A percentile compares a stretch with the other conserved stretches of the same genome.
Evolutionary conservation across 2,888 invertebrate genomes (phyloP).

Genomic region (Andrena marginata): DNA sequence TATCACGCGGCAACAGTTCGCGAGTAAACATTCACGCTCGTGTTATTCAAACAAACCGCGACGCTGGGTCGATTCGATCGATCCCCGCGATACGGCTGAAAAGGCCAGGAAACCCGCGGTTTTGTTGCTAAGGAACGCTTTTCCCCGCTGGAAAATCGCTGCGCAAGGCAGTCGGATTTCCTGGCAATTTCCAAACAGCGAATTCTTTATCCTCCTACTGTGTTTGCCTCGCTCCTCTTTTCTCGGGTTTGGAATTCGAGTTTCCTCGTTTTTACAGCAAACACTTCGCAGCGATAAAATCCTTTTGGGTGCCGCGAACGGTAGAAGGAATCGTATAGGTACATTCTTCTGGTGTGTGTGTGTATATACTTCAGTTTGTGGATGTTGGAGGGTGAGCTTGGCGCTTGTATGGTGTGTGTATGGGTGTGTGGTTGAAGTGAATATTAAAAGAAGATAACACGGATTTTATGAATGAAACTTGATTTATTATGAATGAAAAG

Average conservation of each 20-base stretch:
- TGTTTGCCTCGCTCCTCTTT: not conserved
- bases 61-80: constrained; percentile 1
- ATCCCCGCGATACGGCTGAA: not conserved
- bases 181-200: not conserved
- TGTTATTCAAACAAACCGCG: constrained; percentile 34
- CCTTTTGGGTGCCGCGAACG: not conserved
- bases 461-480: too few species aligned
- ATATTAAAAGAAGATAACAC: too few species aligned
- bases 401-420: too few species aligned
- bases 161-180: not conserved
- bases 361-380: too few species aligned
- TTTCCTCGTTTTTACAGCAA: not conserved
- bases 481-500: too few species aligned
- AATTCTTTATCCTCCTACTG: not conserved
- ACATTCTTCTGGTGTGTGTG: not conserved
- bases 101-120: not conserved
- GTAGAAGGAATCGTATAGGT: not conserved
- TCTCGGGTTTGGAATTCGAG: not conserved
- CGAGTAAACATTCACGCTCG: constrained; percentile 39
- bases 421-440: too few species aligned
- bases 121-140: not conserved
- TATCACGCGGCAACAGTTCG: constrained; percentile 45
- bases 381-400: too few species aligned
- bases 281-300: not conserved
- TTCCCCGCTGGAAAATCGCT: not conserved